These are phyloP conservation scores for Lynx canadensis DNA, from an alignment of 2,113 vertebrate species.

Conservation along the genomic window DNA sequence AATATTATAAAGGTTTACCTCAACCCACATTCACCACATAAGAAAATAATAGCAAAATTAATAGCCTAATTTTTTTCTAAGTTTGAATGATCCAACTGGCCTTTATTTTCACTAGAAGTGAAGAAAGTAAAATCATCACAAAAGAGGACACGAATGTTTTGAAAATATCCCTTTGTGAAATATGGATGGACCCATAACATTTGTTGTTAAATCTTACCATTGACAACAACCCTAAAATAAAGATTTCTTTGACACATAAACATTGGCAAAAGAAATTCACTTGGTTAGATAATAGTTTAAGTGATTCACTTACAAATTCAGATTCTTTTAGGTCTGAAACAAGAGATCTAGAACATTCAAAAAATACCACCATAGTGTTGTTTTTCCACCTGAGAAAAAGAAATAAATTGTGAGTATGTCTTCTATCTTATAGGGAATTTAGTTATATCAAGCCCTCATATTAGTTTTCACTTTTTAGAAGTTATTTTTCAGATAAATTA, in stretches of 20 bases:
- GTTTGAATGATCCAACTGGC: not conserved
- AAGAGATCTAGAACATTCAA: not conserved
- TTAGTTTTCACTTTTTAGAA: not conserved
- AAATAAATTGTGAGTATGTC: not conserved
- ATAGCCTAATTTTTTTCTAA: not conserved
- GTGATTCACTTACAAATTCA: not conserved
- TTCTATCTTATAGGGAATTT: not conserved
- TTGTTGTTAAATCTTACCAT: not conserved
- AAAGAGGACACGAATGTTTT: constrained; percentile 7
- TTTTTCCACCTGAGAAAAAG: constrained; percentile 27
- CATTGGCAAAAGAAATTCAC: not conserved
- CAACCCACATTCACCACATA: not conserved
- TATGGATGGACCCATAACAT: not conserved
- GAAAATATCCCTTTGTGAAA: not conserved
- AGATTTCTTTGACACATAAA: not conserved
- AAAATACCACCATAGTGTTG: constrained; percentile 59
- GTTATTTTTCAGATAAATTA: not conserved
- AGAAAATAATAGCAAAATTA: not conserved
- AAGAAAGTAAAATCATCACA: not conserved
- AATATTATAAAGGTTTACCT: not conserved
- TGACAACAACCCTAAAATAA: not conserved
- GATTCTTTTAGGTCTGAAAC: not conserved
- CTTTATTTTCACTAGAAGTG: constrained; percentile 15
- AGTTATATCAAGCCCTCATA: not conserved
- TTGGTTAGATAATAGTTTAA: not conserved